Evolutionary conservation across 2,888 invertebrate genomes (phyloP), one percentile per base, ranked within the genome.

Genomic region (Cactoblastis cactorum): DNA sequence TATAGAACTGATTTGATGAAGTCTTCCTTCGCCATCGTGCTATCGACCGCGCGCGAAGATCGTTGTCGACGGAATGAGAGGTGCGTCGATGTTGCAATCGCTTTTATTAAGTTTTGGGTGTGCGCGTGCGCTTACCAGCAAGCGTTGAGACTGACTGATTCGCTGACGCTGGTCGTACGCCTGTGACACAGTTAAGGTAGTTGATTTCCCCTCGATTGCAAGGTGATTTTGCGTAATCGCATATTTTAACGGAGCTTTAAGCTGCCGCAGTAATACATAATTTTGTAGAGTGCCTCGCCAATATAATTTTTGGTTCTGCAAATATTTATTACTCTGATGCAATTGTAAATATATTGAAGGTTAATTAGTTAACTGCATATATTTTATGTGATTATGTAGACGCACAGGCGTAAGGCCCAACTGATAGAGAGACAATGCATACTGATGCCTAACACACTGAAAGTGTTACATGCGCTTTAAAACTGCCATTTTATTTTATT

Each of bases 11-110:
- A 77, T 65, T 86, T 86, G 56, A 83, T 73, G 55, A 86, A 58
- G 15, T 87, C 87, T 57, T 88, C 88, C 68, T 83, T 87, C 53
- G 79, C 77, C 87, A 87, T 87, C 51, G 56, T 70, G 43, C 53
- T 18, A 59, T 67, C 73, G 74, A 74, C 74, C 75, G 80, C 61
- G 51, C 78, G 62, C 66, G 58, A 52, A 64, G 70, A 69, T 67
- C 61, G 74, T 74, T 71, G 76, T 63, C 73, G 70, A 74, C 74
- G 66, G 73, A 82, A 83, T 88, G 84, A 81, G 77, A 79, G 74
- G 81, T 72, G 71, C 62, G 61, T 55, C 63, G 57, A 61, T 70
- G 68, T 63, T 66, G 76, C 74, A 69, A 80, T 63, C 66, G 68
- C 68, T 80, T 86, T 87, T 88, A 85, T 84, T 75, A 83, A 81